phyloP scores from a whole-genome alignment of 2,113 vertebrate species.

The Osmerus mordax region DNA sequence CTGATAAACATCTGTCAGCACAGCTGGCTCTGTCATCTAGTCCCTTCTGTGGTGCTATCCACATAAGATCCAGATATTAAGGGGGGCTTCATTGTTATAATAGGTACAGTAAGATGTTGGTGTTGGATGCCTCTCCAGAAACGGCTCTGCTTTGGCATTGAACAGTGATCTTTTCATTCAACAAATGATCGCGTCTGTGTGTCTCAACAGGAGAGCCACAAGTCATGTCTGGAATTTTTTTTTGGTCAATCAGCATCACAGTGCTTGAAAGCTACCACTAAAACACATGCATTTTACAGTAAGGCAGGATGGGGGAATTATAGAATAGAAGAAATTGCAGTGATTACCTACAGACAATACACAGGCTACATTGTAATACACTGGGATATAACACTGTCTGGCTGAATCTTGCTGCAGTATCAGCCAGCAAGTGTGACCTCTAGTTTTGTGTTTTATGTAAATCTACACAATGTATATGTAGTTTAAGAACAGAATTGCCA shows the following conservation, averaged over 20 bases:
- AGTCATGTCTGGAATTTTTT: not conserved
- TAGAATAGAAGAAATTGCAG: too few relatives aligned
- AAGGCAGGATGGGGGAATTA: too few relatives aligned
- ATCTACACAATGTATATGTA: constrained; percentile 13
- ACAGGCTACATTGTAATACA: too few relatives aligned
- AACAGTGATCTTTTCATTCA: constrained; percentile 37
- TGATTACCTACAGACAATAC: too few relatives aligned
- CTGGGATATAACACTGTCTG: not conserved
- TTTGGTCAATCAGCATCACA: too few relatives aligned
- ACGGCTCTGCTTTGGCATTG: not conserved
- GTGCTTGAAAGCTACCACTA: too few relatives aligned
- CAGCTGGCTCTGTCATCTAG: constrained; percentile 60
- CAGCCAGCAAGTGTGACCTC: constrained; percentile 4
- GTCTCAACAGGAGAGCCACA: too few relatives aligned
- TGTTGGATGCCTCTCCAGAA: constrained; percentile 39
- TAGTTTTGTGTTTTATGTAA: constrained; percentile 7
- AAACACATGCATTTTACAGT: too few relatives aligned
- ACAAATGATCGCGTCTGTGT: constrained; percentile 20
- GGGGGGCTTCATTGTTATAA: constrained; percentile 36
- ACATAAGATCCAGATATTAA: constrained; percentile 39
- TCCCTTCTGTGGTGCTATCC: constrained; percentile 49
- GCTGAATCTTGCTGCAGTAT: not conserved
- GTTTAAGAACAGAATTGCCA: constrained; percentile 15
- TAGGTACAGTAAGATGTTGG: constrained; percentile 15
- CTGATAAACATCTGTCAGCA: constrained; percentile 62